Evolutionary conservation across 2,888 invertebrate species (phyloP), one percentile per base, ranked within the genome.

Genomic region (Lasioglossum lativentre): DNA sequence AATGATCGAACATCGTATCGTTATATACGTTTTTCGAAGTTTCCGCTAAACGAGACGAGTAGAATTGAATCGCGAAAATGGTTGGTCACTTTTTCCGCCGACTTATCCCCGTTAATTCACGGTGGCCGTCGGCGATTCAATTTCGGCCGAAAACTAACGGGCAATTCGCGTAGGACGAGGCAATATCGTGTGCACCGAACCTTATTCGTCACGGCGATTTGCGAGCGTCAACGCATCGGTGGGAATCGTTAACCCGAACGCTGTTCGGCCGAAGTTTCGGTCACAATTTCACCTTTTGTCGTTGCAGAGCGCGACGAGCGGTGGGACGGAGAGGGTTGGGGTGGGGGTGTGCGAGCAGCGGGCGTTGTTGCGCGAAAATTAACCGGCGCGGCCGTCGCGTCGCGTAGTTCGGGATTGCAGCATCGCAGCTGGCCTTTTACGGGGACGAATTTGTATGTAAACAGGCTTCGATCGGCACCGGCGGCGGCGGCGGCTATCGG

Each of bases 371-470:
- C 84, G 75, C 81, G 86, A 80, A 90, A 90, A 90, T 90, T 90
- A 90, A 85, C 87, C 79, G 79, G 66, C 80, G 83, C 66, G 77
- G 56, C 78, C 80, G 77, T 89, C 71, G 80, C 34, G 34, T 34
- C 34, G 34, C 34, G 34, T 34, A 1, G 34, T 77, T 68, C 75
- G 80, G 80, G 77, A 90, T 90, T 89, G 86, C 85, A 40, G 79
- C 75, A 80, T 47, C 85, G 82, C 89, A 89, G 88, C 85, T 89
- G 90, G 83, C 83, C 86, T 90, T 91, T 91, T 90, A 88, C 90
- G 80, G 81, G 82, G 83, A 38, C 75, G 85, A 90, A 91, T 91
- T 90, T 91, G 85, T 91, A 90, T 91, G 91, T 90, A 91, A 91
- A 91, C 90, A 79, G 91, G 88, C 78, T 90, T 89, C 90, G 91